Evolutionary conservation across 2,888 invertebrate species (phyloP).

Genomic region (Dicycla oo): DNA sequence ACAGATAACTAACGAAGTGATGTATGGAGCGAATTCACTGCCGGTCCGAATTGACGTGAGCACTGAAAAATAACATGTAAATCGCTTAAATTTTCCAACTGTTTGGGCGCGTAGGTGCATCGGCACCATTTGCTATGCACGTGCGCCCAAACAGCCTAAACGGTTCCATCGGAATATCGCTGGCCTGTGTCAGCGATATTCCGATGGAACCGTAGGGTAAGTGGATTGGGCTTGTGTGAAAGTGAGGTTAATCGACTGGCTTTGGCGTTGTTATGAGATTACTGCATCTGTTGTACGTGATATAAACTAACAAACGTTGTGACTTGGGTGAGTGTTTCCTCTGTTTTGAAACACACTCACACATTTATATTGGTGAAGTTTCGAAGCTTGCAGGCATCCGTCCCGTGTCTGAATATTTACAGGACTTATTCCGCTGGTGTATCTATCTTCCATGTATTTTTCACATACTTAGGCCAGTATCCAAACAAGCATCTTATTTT

Average conservation of each 20-base stretch:
- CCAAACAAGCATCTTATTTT: background rate
- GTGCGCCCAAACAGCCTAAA: no score
- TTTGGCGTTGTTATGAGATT: slow-evolving; percentile 52
- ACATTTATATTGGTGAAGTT: background rate
- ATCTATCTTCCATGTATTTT: background rate
- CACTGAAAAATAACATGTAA: slow-evolving; percentile 65
- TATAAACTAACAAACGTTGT: slow-evolving; percentile 1
- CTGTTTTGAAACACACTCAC: background rate
- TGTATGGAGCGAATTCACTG: slow-evolving; percentile 82
- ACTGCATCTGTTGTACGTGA: slow-evolving; percentile 15
- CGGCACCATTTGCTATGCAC: no score
- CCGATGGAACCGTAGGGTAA: slow-evolving; percentile 34
- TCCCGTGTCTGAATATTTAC: background rate
- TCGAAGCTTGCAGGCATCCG: background rate
- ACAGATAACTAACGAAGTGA: slow-evolving; percentile 85
- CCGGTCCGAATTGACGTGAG: slow-evolving; percentile 66
- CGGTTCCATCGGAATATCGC: no score
- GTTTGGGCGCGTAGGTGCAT: slow-evolving; percentile 34
- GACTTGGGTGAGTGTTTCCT: background rate
- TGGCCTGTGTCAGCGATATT: no score
- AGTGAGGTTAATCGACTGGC: slow-evolving; percentile 54
- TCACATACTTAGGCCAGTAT: background rate
- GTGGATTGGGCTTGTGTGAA: slow-evolving; percentile 46
- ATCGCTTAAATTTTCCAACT: slow-evolving; percentile 53
- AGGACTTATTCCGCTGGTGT: background rate